Percentiles rank a stretch among this genome's conserved stretches.
phyloP scores from a whole-genome alignment of 2,888 invertebrate genomes.

The Drosophila atripex region DNA sequence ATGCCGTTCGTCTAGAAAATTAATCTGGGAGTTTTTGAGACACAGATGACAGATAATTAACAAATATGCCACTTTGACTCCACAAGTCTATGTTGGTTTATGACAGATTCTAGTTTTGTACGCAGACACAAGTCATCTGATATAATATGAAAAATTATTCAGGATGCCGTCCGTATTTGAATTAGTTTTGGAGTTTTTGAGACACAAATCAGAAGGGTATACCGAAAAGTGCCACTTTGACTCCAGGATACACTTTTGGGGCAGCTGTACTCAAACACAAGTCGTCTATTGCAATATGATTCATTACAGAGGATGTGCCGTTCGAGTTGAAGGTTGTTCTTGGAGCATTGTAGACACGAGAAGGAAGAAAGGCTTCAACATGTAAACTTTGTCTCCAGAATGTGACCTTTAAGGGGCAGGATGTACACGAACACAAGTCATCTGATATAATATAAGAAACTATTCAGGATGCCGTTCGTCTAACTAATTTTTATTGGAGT shows the following conservation, averaged over 20 bases:
- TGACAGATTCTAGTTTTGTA: neutral
- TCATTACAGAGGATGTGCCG: constrained; percentile 47
- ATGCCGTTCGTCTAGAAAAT: constrained; percentile 42
- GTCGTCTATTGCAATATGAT: constrained; percentile 48
- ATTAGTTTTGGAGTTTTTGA: constrained; percentile 55
- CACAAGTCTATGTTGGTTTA: neutral
- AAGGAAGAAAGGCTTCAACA: too few species aligned
- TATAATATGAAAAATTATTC: constrained; percentile 35
- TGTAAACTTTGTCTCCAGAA: too few species aligned
- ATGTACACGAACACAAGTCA: constrained; percentile 49
- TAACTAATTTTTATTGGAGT: constrained; percentile 17
- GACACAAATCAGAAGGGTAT: constrained; percentile 41
- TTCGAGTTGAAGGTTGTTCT: constrained; percentile 10
- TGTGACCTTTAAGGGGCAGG: neutral
- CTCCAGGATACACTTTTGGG: constrained; percentile 29
- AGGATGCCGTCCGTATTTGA: constrained; percentile 45
- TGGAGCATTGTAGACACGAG: too few species aligned
- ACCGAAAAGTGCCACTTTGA: constrained; percentile 57
- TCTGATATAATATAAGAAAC: constrained; percentile 39
- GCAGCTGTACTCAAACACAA: constrained; percentile 42
- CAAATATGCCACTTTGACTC: constrained; percentile 43
- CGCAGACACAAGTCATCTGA: constrained; percentile 37
- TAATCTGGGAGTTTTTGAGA: constrained; percentile 35
- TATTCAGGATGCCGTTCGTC: constrained; percentile 52
- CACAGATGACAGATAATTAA: constrained; percentile 1